These are phyloP conservation scores for Gymnocypris eckloni DNA, from an alignment of 2,797 vertebrate species.

Conservation along the genomic window DNA sequence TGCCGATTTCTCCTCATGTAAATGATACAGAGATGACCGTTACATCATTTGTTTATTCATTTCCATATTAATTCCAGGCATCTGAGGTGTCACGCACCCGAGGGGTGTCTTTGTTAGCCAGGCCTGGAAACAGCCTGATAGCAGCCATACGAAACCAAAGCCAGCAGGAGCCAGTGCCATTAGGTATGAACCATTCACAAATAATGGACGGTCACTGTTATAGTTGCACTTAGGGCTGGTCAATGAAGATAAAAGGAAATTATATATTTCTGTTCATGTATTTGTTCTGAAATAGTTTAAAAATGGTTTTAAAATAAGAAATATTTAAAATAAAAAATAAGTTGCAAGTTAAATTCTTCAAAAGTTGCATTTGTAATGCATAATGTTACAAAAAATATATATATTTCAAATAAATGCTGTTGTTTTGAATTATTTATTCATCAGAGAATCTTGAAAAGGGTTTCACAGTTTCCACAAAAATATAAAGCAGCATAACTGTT, in stretches of 20 bases:
- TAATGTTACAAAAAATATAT: no score
- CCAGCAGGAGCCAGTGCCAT: slow-evolving; percentile 83
- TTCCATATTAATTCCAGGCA: slow-evolving; percentile 67
- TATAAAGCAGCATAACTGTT: neutral
- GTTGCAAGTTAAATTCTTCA: no score
- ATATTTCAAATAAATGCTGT: no score
- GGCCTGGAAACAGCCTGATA: slow-evolving; percentile 84
- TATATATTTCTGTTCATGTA: no score
- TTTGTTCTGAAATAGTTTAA: neutral
- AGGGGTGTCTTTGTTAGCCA: slow-evolving; percentile 82
- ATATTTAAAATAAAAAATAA: no score
- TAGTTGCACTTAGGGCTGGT: neutral
- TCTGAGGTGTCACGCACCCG: slow-evolving; percentile 88
- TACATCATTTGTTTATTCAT: neutral
- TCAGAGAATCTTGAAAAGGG: no score
- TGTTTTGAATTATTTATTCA: no score
- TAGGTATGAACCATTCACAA: slow-evolving; percentile 75
- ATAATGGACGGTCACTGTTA: neutral
- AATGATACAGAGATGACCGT: neutral
- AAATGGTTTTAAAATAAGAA: no score
- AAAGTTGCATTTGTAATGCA: no score
- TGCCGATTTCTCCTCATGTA: neutral
- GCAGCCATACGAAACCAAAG: slow-evolving; percentile 86
- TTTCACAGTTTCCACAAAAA: neutral
- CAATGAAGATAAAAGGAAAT: no score